phyloP scores from a whole-genome alignment of 2,113 vertebrate genomes.

The Taxidea taxus region DNA sequence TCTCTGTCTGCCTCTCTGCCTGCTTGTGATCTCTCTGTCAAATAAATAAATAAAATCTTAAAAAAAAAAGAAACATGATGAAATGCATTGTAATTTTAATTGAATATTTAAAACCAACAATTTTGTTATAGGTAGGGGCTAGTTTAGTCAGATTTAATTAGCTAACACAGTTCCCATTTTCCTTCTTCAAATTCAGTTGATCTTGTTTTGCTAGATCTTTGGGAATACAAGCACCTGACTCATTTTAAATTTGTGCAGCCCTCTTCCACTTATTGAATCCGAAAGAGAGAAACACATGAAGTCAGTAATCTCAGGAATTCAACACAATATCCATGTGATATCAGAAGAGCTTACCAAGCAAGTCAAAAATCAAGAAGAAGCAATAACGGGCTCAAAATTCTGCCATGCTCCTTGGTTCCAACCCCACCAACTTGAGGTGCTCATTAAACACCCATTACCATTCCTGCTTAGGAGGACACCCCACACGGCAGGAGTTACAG shows the following conservation, averaged over 20 bases:
- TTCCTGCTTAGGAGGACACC: not conserved
- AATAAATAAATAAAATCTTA: too few relatives aligned
- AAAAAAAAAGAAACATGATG: not conserved
- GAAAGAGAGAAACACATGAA: not conserved
- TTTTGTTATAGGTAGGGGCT: not conserved
- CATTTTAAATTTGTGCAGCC: not conserved
- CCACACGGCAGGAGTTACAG: not conserved
- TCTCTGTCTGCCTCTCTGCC: too few relatives aligned
- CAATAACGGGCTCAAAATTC: not conserved
- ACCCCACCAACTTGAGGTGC: not conserved
- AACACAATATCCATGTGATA: not conserved
- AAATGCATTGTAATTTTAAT: not conserved
- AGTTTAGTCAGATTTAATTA: not conserved
- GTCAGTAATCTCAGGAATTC: not conserved
- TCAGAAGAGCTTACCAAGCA: not conserved
- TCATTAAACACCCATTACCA: not conserved
- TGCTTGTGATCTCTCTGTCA: too few relatives aligned
- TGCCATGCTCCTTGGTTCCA: not conserved
- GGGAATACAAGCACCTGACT: not conserved
- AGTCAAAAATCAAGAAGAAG: not conserved
- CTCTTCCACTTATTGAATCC: not conserved
- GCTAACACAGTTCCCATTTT: not conserved
- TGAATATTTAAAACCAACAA: not conserved
- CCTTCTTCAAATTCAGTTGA: not conserved
- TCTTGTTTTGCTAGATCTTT: not conserved